Evolutionary conservation across 2,888 invertebrate species (phyloP), one percentile per base, ranked within the genome.

Genomic region (Ctena decussata): DNA sequence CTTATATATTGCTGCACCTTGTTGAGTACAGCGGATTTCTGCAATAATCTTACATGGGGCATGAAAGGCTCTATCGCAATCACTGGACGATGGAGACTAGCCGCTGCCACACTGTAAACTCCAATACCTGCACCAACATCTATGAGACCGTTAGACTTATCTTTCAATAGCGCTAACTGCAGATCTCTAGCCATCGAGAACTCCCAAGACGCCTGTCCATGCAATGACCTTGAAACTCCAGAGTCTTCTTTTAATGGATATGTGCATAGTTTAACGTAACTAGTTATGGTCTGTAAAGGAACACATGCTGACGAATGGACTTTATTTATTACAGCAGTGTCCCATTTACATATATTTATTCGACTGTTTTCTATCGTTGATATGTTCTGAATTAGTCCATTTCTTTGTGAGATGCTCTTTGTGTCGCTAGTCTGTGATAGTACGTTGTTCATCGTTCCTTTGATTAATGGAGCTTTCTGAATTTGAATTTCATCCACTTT

Each of bases 41-140:
- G 84, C 35, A 91, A 77, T 3, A 74, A 60, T 24, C 46, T 30
- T 8, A 91, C 69, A 70, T 89, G 80, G 8, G 78, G 65, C 32
- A 72, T 15, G 32, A 41, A 85, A 1, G 89, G 87, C 39, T 91
- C 90, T 24, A 91, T 86, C 0, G 89, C 88, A 27, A 91, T 15
- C 2, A 86, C 91, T 1, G 71, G 72, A 15, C 89, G 77, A 0
- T 77, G 76, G 12, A 85, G 5, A 27, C 65, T 41, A 27, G 89
- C 88, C 0, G 84, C 87, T 0, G 83, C 82, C 24, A 91, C 65
- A 15, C 80, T 77, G 77, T 82, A 91, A 11, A 85, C 78, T 18
- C 89, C 91, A 12, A 91, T 65, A 15, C 85, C 82, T 3, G 89
- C 77, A 0, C 89, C 89, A 8, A 91, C 15, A 46, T 91, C 91